Base-by-base conservation (phyloP, 2,888 invertebrate species). In the Tuberolachnus salignus region DNA sequence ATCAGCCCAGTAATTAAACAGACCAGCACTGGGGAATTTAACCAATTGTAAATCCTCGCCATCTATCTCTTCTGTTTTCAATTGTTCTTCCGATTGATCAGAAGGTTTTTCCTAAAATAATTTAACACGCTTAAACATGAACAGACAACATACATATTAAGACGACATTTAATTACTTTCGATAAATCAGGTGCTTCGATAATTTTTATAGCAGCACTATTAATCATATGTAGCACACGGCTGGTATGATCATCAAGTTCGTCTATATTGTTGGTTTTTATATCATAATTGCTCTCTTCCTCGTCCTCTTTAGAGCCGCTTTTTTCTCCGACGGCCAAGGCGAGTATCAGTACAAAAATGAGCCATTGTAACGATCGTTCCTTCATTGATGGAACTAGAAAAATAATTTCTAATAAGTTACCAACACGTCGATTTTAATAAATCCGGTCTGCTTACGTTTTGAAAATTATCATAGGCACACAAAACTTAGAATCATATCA, bases 351-450 rank as follows among this genome's bases (percentile, higher is more conserved):
- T 51, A 69, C 6, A 8, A 69, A 49, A 61, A 78, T 14, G 34
- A 67, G 21, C 67, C 49, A 69, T 57, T 9, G 16, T 13, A 69
- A 78, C 59, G 59, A 59, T 51, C 59, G 78, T 59, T 78, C 67
- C 78, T 69, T 78, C 78, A 78, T 78, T 78, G 78, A 34, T 78
- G 49, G 23, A 42, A 3, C 78, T 78, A 57, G 13, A 14, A 63
- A 10, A 74, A 21, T 16, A 73, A 46, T 49, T 4, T 21, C n/a
- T n/a, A n/a, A n/a, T 14, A 72, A 19, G 11, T 4, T 34, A 34
- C 6, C 6, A 34, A 26, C 16, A 19, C 23, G 3, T 34, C 2
- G 16, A 19, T 23, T 4, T 53, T 16, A 26, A 14, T 16, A 16
- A 16, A 66, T 26, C 4, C 14, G 8, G 19, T 21, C 23, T n/a